phyloP scores from a whole-genome alignment of 64 coral and sea anemone species.

The Montipora cactus region DNA sequence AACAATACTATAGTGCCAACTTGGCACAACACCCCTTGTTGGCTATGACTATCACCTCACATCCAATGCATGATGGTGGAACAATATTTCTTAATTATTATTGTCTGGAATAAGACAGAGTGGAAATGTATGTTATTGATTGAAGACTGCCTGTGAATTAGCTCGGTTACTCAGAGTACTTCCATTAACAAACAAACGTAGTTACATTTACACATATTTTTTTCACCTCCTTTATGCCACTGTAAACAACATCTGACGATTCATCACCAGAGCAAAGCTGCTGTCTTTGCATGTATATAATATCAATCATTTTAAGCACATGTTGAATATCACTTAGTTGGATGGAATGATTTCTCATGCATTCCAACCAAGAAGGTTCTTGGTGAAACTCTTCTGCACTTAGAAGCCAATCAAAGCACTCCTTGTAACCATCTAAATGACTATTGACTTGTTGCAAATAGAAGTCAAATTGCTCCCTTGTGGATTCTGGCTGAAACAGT shows the following conservation, averaged over 20 bases:
- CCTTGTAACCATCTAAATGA: slow-evolving; percentile 74
- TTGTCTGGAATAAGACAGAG: too few relatives aligned
- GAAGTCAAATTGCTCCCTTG: slow-evolving; percentile 59
- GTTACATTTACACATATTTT: too few relatives aligned
- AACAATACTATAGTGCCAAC: too few relatives aligned
- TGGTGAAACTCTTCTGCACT: slow-evolving; percentile 76
- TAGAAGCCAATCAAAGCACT: slow-evolving; percentile 85
- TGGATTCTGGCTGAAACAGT: slow-evolving; percentile 44
- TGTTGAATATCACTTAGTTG: slow-evolving; percentile 53
- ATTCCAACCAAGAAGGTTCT: slow-evolving; percentile 72
- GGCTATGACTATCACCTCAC: too few relatives aligned
- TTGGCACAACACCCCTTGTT: too few relatives aligned
- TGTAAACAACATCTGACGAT: neutral
- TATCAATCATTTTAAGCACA: slow-evolving; percentile 77
- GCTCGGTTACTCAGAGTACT: too few relatives aligned
- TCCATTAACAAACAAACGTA: too few relatives aligned
- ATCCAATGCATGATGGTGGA: too few relatives aligned
- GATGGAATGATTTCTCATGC: slow-evolving; percentile 62
- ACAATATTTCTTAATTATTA: too few relatives aligned
- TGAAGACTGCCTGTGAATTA: too few relatives aligned
- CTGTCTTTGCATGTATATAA: slow-evolving; percentile 82
- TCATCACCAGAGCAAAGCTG: slow-evolving; percentile 47
- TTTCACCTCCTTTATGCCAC: slow-evolving; percentile 66
- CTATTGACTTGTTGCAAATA: slow-evolving; percentile 67
- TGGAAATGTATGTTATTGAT: too few relatives aligned